Conservation (phyloP, 2,888 invertebrate genomes). For the Plebejus argus region DNA sequence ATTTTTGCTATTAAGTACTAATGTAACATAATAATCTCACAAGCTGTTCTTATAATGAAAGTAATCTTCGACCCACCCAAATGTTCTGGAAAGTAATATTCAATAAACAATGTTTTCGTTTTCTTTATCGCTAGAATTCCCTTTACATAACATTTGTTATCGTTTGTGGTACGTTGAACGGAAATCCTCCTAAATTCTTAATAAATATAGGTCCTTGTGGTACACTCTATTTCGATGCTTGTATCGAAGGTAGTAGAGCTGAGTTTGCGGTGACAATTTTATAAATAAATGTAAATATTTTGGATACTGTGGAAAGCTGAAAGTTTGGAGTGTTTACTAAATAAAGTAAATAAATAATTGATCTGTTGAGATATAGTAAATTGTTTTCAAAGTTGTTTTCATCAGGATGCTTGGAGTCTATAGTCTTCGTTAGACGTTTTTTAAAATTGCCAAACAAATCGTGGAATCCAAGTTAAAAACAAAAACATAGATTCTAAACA, state of each 20-base stretch:
- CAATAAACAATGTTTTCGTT: not conserved
- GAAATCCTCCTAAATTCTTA: constrained; percentile 9
- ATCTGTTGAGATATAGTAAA: not conserved
- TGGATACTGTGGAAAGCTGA: not conserved
- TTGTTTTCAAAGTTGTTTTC: not conserved
- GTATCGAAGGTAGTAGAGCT: not conserved
- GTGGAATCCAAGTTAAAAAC: too few relatives aligned
- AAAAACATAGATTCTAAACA: too few relatives aligned
- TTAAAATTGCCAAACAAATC: too few relatives aligned
- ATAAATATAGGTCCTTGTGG: not conserved
- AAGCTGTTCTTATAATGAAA: too few relatives aligned
- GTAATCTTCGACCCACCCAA: not conserved
- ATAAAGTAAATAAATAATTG: not conserved
- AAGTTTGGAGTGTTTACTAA: not conserved
- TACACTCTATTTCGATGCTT: not conserved
- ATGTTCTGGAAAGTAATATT: not conserved
- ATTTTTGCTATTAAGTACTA: too few relatives aligned
- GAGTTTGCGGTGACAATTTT: not conserved
- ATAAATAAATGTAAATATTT: not conserved
- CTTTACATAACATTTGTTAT: constrained; percentile 13
- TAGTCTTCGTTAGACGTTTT: too few relatives aligned
- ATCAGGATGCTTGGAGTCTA: not conserved
- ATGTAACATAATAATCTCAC: too few relatives aligned
- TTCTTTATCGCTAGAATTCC: not conserved
- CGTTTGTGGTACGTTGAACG: not conserved